Percentiles rank a stretch among this genome's conserved stretches.
Conservation (phyloP, 2,888 invertebrate species). For the Griposia aprilina region DNA sequence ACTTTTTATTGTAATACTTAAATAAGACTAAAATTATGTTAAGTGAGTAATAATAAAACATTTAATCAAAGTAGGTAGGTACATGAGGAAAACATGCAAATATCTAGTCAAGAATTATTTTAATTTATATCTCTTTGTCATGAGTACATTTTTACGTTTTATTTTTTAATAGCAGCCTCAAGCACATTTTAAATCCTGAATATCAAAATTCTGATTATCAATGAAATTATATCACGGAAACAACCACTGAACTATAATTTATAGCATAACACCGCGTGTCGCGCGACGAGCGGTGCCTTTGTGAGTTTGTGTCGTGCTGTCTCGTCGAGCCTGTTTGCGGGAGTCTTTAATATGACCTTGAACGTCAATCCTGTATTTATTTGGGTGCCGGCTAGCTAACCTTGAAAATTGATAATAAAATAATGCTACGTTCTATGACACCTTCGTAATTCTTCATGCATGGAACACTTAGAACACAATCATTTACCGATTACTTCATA, state of each 20-base stretch:
- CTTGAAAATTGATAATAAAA: conserved; percentile 24
- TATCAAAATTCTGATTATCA: background rate
- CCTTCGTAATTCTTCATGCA: background rate
- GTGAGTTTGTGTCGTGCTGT: too few species aligned
- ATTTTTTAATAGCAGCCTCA: background rate
- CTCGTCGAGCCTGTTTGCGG: too few species aligned
- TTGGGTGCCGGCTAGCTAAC: conserved; percentile 38
- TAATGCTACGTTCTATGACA: background rate
- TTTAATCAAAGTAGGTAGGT: background rate
- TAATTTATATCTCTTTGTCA: background rate
- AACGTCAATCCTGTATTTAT: conserved; percentile 2
- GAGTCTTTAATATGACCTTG: conserved; percentile 4
- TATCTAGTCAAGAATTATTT: background rate
- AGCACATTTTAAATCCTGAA: too few species aligned
- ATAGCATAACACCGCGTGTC: too few species aligned
- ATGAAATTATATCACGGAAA: background rate
- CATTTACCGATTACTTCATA: background rate
- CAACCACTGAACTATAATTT: background rate
- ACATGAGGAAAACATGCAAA: background rate
- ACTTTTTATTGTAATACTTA: background rate
- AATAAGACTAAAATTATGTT: background rate
- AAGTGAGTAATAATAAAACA: background rate
- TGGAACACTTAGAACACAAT: background rate
- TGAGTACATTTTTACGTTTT: background rate
- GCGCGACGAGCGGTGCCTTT: too few species aligned